phyloP scores from a whole-genome alignment of 2,113 vertebrate genomes.

The Setophaga petechia region DNA sequence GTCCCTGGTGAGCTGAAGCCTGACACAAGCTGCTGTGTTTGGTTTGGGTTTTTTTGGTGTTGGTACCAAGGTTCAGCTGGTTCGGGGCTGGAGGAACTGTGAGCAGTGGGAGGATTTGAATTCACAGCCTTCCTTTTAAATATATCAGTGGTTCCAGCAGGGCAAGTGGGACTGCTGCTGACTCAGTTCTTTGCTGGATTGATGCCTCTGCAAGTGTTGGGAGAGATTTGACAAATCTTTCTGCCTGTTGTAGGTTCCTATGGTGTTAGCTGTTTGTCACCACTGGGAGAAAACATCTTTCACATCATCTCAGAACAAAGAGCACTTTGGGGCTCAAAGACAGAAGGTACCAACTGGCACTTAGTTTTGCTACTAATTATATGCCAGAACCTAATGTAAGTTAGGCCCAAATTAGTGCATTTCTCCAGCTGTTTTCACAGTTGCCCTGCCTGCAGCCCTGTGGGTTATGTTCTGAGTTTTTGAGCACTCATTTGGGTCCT shows the following conservation, averaged over 20 bases:
- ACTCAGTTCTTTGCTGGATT: background rate
- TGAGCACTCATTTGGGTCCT: background rate
- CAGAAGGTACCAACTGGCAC: background rate
- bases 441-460: background rate
- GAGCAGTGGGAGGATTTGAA: background rate
- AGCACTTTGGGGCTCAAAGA: background rate
- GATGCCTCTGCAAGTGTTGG: background rate
- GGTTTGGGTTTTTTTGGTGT: background rate
- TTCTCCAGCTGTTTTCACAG: conserved; percentile 3
- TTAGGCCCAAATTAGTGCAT: background rate
- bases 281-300: background rate
- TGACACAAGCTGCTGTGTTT: background rate
- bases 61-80: background rate
- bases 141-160: background rate
- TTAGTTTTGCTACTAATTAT: background rate
- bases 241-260: background rate
- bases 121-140: background rate
- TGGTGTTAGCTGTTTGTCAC: background rate
- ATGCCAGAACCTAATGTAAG: background rate
- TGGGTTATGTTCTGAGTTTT: background rate
- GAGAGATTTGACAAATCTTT: background rate
- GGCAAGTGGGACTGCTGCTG: background rate
- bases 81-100: background rate
- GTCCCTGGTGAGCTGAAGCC: background rate
- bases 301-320: background rate